These are phyloP conservation scores for Melanocharis versteri DNA, from an alignment of 2,113 vertebrate species.

Conservation along the genomic window DNA sequence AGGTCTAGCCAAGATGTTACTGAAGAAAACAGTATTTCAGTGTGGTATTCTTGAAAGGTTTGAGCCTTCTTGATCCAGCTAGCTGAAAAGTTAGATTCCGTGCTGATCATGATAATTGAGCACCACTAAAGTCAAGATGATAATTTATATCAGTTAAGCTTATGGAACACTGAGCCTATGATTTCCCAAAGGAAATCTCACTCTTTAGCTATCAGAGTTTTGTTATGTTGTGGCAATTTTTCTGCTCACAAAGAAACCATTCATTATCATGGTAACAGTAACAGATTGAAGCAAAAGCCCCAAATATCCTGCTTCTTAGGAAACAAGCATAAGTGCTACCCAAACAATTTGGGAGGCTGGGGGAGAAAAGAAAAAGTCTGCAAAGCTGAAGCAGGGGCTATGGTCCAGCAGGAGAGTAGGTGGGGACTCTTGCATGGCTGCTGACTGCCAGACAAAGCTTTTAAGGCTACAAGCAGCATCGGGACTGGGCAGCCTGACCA, in stretches of 20 bases:
- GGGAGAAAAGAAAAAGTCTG: background rate
- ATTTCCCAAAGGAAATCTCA: background rate
- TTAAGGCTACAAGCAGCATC: accelerated
- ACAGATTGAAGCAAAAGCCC: background rate
- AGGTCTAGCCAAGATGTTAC: background rate
- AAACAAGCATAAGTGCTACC: background rate
- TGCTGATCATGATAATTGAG: background rate
- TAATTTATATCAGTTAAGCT: background rate
- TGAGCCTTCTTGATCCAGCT: background rate
- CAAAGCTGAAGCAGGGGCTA: background rate
- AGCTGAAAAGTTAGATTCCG: background rate
- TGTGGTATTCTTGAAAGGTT: background rate
- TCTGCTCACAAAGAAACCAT: background rate
- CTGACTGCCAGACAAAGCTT: background rate
- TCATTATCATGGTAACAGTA: background rate
- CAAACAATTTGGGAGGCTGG: background rate
- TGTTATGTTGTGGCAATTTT: background rate
- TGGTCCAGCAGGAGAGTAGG: background rate
- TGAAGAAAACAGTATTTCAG: background rate
- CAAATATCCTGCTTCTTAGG: background rate
- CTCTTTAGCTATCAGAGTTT: background rate
- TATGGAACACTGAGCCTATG: background rate
- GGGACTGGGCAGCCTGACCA: background rate
- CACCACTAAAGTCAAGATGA: background rate
- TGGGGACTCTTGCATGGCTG: background rate